Conservation (phyloP, 53 echinoderm and acorn worm genomes). For the Henricia sp. region DNA sequence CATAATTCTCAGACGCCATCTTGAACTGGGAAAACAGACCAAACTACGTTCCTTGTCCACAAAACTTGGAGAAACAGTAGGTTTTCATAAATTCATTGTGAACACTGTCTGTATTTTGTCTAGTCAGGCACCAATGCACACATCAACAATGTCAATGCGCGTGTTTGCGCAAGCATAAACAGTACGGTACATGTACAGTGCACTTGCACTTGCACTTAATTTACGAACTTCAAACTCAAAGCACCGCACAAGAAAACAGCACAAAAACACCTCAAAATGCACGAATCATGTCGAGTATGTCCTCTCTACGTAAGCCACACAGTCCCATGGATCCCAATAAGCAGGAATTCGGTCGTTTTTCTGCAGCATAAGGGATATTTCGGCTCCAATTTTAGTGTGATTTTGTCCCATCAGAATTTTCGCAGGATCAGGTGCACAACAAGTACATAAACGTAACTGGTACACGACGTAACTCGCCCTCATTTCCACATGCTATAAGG, state of each 20-base stretch:
- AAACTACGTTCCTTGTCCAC: background rate
- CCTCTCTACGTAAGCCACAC: background rate
- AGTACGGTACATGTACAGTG: background rate
- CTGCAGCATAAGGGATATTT: constrained; percentile 10
- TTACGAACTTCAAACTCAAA: background rate
- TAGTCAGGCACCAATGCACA: too few relatives aligned
- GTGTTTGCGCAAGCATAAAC: background rate
- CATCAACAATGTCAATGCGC: too few relatives aligned
- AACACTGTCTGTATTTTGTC: background rate
- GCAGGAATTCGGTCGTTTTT: background rate
- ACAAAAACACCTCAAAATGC: constrained; percentile 41
- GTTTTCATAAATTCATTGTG: background rate
- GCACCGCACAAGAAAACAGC: background rate
- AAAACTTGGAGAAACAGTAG: background rate
- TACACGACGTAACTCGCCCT: background rate
- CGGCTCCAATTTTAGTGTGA: too few relatives aligned
- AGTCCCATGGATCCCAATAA: constrained; percentile 15
- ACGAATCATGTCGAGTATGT: constrained; percentile 12
- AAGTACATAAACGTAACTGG: background rate
- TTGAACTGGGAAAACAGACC: background rate
- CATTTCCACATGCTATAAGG: background rate
- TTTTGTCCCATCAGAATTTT: background rate
- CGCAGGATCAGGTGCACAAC: too few relatives aligned
- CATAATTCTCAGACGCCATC: constrained; percentile 53
- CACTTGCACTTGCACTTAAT: background rate